Base-by-base conservation (phyloP, 2,797 vertebrate genomes). In the Notoglanidium macrostoma region DNA sequence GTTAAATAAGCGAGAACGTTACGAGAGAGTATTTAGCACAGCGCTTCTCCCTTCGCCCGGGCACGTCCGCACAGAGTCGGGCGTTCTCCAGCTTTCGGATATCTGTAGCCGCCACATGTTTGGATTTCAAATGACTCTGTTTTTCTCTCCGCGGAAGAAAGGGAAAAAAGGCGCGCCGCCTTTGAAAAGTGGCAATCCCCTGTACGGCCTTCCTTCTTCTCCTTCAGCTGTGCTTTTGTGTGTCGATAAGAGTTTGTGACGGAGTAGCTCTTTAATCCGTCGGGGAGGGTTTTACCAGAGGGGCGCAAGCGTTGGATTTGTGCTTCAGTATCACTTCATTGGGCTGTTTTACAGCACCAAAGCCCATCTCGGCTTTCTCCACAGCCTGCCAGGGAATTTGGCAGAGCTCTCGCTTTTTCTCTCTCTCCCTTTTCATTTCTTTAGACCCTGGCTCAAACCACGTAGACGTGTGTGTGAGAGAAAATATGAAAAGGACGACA, bases 41-140 rank as follows among this genome's bases (percentile, higher is more conserved):
- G 90, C 90, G 85, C 91, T 92, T 94, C 93, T 90, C 57, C 61
- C 35, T 12, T 49, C 70, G 14, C n/a, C 26, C 44, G 32, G 5
- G 46, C 46, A 61, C 81, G 21, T 55, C 44, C 67, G 19, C 32
- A 19, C 32, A 63, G 11, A 63, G 17, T 35, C 49, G 12, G 26
- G 44, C 57, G 15, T 72, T 63, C 80, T 87, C 85, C 83, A 44
- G 93, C 91, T 88, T 40, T 92, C 90, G 92, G 92, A 94, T 96
- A 96, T 96, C 95, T 96, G 92, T 87, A 93, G 92, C 91, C 90
- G 91, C 94, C 95, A 95, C 94, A 95, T 94, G 94, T 94, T 96
- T 94, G 92, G 92, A 94, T 94, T 93, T 91, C 92, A 93, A 94
- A 94, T 93, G 87, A 92, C 4, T 85, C 90, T 86, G 90, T 92